Percentiles rank a stretch among this genome's conserved stretches.
These are phyloP conservation scores for Myotis myotis DNA, from an alignment of 2,797 vertebrate genomes.

Conservation along the genomic window DNA sequence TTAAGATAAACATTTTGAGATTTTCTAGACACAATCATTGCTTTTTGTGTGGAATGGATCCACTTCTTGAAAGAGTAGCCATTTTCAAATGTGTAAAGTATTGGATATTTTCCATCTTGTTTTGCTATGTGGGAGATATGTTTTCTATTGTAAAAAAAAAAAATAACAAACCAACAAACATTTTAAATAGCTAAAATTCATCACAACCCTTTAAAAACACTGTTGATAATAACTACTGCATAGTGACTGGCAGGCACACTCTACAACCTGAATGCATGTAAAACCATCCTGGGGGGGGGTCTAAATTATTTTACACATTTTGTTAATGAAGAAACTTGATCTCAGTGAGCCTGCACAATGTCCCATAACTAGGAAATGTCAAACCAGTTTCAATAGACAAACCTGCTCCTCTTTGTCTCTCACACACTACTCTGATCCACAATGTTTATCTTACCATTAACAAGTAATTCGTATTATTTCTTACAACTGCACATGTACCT, in stretches of 20 bases:
- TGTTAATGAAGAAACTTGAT: neutral
- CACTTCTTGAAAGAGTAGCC: neutral
- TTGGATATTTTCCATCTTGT: neutral
- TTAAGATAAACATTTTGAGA: neutral
- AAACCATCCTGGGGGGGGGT: neutral
- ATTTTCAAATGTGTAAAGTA: neutral
- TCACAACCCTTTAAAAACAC: neutral
- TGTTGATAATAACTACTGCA: neutral
- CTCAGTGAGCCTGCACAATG: neutral
- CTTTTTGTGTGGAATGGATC: neutral
- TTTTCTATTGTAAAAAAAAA: neutral
- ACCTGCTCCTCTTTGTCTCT: neutral
- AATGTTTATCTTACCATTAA: neutral
- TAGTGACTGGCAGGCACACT: neutral
- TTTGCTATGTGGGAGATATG: neutral
- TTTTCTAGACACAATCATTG: neutral
- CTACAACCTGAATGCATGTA: neutral
- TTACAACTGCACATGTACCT: neutral
- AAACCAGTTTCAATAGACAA: neutral
- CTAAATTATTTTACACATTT: neutral
- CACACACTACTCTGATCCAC: neutral
- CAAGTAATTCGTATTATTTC: constrained; percentile 22
- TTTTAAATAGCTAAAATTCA: neutral
- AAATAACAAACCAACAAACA: neutral
- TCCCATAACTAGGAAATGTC: neutral